Percentiles rank a stretch among this genome's conserved stretches.
Conservation (phyloP, 2,888 invertebrate genomes). For the Conchocele bisecta region DNA sequence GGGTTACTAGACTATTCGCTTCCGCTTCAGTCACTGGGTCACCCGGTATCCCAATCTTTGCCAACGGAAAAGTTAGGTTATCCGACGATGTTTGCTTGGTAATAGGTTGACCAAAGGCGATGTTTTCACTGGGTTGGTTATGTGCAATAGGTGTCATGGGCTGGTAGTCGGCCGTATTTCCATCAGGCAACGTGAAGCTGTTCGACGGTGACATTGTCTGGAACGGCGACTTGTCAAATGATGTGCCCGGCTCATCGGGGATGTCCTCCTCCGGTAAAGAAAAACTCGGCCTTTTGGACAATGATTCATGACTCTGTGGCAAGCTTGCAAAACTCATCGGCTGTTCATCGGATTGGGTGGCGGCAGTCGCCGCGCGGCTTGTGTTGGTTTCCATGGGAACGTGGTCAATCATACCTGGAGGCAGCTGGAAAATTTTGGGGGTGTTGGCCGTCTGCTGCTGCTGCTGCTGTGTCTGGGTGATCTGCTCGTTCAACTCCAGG, state of each 20-base stretch:
- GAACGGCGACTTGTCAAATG: too few relatives aligned
- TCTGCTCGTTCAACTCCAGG: constrained; percentile 69
- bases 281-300: too few relatives aligned
- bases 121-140: too few relatives aligned
- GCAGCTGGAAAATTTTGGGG: constrained; percentile 69
- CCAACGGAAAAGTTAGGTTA: constrained; percentile 11
- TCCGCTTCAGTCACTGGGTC: constrained; percentile 1
- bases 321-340: too few relatives aligned
- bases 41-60: constrained; percentile 17
- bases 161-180: background rate
- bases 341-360: background rate
- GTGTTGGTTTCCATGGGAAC: constrained; percentile 6
- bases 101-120: background rate
- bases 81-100: background rate
- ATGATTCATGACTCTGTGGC: too few relatives aligned
- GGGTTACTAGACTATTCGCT: constrained; percentile 35
- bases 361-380: background rate
- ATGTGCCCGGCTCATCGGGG: too few relatives aligned
- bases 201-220: too few relatives aligned
- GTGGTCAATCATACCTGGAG: constrained; percentile 64
- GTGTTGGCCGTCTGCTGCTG: constrained; percentile 55
- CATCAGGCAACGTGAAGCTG: too few relatives aligned
- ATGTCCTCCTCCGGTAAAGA: too few relatives aligned
- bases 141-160: too few relatives aligned
- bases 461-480: constrained; percentile 67